A percentile compares a stretch with the other conserved stretches of the same genome.
Evolutionary conservation across 64 coral and sea anemone species (phyloP).

Genomic region (Dendronephthya gigantea): DNA sequence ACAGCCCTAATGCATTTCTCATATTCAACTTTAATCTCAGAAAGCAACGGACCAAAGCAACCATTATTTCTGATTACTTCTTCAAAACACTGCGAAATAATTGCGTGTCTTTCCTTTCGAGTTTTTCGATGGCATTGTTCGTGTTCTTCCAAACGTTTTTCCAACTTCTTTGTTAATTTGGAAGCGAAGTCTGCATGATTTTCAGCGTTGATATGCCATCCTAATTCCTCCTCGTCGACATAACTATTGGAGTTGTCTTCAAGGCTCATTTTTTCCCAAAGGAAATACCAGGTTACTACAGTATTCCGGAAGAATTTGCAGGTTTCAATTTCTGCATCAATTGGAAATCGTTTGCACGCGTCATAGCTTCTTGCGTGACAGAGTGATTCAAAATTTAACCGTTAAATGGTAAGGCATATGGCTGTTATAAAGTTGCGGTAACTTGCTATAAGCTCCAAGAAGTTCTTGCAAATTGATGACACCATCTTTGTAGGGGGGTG

Average conservation of each 20-base stretch:
- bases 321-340: no score
- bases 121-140: neutral
- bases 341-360: neutral
- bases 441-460: no score
- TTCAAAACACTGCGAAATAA: conserved; percentile 14
- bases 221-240: neutral
- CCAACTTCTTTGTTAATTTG: neutral
- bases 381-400: no score
- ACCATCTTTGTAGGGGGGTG: no score
- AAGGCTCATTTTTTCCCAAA: neutral
- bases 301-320: no score
- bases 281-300: no score
- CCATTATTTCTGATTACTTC: neutral
- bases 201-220: neutral
- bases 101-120: neutral
- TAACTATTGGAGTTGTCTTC: neutral
- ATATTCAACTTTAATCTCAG: conserved; percentile 5
- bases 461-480: no score
- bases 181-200: neutral
- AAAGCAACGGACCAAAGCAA: neutral
- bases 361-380: no score
- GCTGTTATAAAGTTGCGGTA: no score
- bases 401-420: no score
- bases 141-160: neutral
- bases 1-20: neutral